Evolutionary conservation across 2,888 invertebrate genomes (phyloP), one percentile per base, ranked within the genome.

Genomic region (Tinea trinotella): DNA sequence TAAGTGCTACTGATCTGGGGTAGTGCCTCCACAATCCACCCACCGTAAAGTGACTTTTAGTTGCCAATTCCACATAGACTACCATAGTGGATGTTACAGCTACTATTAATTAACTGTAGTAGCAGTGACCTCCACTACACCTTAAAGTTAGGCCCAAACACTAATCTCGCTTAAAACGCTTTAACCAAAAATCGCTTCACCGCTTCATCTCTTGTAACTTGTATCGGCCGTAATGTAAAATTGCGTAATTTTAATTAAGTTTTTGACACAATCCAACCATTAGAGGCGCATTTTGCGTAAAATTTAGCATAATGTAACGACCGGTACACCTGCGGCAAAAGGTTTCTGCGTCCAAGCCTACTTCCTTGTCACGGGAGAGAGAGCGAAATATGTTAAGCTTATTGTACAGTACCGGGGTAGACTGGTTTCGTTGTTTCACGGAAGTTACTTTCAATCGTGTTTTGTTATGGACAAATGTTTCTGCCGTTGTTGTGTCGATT

Each of bases 261-360:
- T 50, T 50, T 50, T 50, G 50, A 50, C 50, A 50, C 50, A 50
- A 50, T 19, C 50, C 50, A 24, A 15, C 46, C 50, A 50, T 50
- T 50, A 50, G 24, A 19, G 50, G 50, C 22, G 22, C 24, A 18
- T 50, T 50, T 24, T 50, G 50, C 50, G 50, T 50, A 24, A 50
- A 24, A n/a, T 48, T 50, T 50, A 40, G 50, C 24, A 24, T 50
- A 50, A 50, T 50, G 18, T 48, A 18, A 48, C 48, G 48, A 20
- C 20, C 20, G 18, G 18, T 48, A 48, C 48, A 48, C 48, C 48
- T 48, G 48, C 19, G 48, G n/a, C 48, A 48, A 48, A 18, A 48
- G 48, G n/a, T 48, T 48, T 48, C 6, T 18, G n/a, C 18, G n/a
- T 48, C 20, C 18, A 48, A 48, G 18, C n/a, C 19, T 19, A 48